These are phyloP conservation scores for Trissolcus brochymenae DNA, from an alignment of 2,888 invertebrate species.

Conservation along the genomic window DNA sequence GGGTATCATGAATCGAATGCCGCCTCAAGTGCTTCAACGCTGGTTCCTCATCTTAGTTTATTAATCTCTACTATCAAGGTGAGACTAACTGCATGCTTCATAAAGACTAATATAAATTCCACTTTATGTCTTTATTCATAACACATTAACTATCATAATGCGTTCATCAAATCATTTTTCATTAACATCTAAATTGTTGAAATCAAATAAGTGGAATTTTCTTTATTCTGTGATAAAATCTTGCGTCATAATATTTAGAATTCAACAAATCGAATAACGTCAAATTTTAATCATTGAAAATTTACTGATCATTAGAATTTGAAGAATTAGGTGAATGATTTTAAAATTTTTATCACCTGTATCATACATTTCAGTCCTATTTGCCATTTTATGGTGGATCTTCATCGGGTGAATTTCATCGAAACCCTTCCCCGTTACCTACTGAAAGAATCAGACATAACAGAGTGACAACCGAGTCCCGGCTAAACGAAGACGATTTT, in stretches of 20 bases:
- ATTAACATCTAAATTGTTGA: too few relatives aligned
- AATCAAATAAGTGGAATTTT: too few relatives aligned
- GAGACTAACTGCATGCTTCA: conserved; percentile 74
- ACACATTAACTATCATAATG: conserved; percentile 9
- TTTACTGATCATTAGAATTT: not conserved
- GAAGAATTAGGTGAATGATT: not conserved
- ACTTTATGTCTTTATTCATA: conserved; percentile 6
- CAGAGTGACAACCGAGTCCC: conserved; percentile 57
- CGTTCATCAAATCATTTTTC: not conserved
- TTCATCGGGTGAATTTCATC: conserved; percentile 83
- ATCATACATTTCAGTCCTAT: conserved; percentile 80
- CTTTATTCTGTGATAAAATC: too few relatives aligned
- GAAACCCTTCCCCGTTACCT: conserved; percentile 76
- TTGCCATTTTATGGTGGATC: conserved; percentile 86
- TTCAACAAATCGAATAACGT: not conserved
- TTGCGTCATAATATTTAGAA: too few relatives aligned
- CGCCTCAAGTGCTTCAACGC: conserved; percentile 75
- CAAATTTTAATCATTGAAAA: not conserved
- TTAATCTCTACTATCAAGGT: conserved; percentile 85
- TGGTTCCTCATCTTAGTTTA: conserved; percentile 83
- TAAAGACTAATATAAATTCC: conserved; percentile 5
- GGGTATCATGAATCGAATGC: conserved; percentile 72
- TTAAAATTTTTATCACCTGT: not conserved
- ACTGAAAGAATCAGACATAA: conserved; percentile 51
- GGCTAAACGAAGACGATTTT: conserved; percentile 57